Percentiles rank a stretch among this genome's conserved stretches.
Evolutionary conservation across 2,888 invertebrate genomes (phyloP).

Genomic region (Euplexia lucipara): DNA sequence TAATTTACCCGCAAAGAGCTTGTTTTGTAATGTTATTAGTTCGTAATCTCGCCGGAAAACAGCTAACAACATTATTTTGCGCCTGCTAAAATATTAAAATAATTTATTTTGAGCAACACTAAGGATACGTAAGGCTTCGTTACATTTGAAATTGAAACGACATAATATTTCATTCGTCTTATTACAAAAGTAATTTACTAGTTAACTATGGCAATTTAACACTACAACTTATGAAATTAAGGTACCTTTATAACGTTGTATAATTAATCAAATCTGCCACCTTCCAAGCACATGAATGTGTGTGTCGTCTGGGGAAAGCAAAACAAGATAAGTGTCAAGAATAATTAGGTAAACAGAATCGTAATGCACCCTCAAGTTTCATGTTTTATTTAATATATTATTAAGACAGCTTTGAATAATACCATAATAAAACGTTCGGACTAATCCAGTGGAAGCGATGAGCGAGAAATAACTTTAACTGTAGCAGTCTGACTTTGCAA

Average conservation of each 20-base stretch:
- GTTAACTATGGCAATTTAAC: constrained; percentile 48
- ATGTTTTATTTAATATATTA: constrained; percentile 56
- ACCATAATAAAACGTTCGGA: constrained; percentile 72
- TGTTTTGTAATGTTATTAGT: constrained; percentile 91
- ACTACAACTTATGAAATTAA: constrained; percentile 27
- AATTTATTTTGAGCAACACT: constrained; percentile 84
- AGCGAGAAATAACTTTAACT: constrained; percentile 74
- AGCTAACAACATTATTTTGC: constrained; percentile 88
- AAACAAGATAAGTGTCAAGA: constrained; percentile 17
- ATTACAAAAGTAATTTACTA: constrained; percentile 61
- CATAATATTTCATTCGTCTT: constrained; percentile 65
- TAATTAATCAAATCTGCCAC: not conserved
- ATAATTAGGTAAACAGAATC: constrained; percentile 34
- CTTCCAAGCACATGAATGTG: not conserved
- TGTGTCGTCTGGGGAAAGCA: constrained; percentile 1
- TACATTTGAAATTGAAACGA: constrained; percentile 69
- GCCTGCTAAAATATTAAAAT: constrained; percentile 87
- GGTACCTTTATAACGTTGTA: not conserved
- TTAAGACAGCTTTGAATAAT: constrained; percentile 66
- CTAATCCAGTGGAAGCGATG: constrained; percentile 74
- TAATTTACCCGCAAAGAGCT: constrained; percentile 89
- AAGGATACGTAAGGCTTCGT: constrained; percentile 72
- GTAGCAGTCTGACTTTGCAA: constrained; percentile 84
- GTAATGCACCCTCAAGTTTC: constrained; percentile 26
- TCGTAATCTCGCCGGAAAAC: constrained; percentile 89